Conservation (phyloP, 2,113 vertebrate species). For the Otus sunia region DNA sequence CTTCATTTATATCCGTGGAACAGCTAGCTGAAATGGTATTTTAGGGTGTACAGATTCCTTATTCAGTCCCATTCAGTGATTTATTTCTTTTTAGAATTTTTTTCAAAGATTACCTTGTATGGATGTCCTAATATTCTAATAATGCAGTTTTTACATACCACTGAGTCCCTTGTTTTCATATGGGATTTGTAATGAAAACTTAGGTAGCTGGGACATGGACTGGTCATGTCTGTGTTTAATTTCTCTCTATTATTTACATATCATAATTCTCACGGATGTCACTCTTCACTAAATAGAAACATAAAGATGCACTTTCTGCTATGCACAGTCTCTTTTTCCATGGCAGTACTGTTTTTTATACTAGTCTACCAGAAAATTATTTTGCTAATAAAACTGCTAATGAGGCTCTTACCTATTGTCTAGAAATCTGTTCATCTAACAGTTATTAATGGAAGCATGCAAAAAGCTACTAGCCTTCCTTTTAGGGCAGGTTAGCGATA, state of each 20-base stretch:
- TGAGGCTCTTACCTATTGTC: background rate
- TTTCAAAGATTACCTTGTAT: background rate
- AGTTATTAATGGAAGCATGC: background rate
- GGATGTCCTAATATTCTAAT: background rate
- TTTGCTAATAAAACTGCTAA: background rate
- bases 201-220: background rate
- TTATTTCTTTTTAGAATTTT: background rate
- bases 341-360: background rate
- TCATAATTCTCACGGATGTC: background rate
- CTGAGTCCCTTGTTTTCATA: background rate
- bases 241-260: background rate
- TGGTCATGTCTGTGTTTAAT: background rate
- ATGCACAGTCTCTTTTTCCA: background rate
- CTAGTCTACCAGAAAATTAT: background rate
- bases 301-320: background rate
- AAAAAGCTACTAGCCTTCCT: background rate
- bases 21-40: conserved; percentile 9
- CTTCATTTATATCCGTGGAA: conserved; percentile 76
- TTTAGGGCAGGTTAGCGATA: background rate
- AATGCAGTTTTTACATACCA: background rate
- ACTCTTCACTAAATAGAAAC: background rate
- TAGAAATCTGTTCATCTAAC: background rate
- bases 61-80: background rate
- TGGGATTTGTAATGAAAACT: background rate
- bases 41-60: background rate